Evolutionary conservation across 1,140 invertebrate genomes (phyloP).

Genomic region (Anastrepha obliqua): DNA sequence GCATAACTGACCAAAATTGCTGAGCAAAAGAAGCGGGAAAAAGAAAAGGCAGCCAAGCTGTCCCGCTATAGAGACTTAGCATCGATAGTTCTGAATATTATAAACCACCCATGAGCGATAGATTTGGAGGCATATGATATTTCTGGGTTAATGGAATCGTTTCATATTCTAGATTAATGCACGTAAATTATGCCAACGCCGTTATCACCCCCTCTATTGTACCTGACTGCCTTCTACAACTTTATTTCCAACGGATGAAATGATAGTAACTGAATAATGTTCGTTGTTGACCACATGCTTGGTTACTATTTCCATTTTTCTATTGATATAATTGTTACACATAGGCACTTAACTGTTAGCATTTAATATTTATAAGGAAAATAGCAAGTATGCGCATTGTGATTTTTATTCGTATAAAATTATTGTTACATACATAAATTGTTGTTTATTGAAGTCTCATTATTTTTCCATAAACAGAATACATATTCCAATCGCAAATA

Average conservation of each 20-base stretch:
- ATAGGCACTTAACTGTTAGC: not conserved
- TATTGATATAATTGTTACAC: not conserved
- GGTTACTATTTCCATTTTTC: not conserved
- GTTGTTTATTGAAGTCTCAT: too few species aligned
- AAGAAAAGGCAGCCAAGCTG: not conserved
- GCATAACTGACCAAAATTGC: not conserved
- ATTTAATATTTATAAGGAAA: not conserved
- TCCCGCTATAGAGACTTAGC: not conserved
- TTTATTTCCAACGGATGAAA: not conserved
- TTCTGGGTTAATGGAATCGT: not conserved
- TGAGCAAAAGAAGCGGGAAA: conserved; percentile 1
- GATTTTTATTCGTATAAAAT: not conserved
- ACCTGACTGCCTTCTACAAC: not conserved
- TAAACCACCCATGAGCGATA: not conserved
- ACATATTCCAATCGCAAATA: too few species aligned
- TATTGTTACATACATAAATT: too few species aligned
- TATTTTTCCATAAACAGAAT: too few species aligned
- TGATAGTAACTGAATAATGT: not conserved
- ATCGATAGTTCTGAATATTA: not conserved
- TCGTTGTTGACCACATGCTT: too few species aligned
- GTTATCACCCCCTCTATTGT: not conserved
- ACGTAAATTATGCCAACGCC: not conserved
- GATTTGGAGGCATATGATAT: not conserved
- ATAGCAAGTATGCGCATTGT: not conserved
- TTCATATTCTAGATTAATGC: conserved; percentile 1